Evolutionary conservation across 2,888 invertebrate species (phyloP), one percentile per base, ranked within the genome.

Genomic region (Thelaira solivaga): DNA sequence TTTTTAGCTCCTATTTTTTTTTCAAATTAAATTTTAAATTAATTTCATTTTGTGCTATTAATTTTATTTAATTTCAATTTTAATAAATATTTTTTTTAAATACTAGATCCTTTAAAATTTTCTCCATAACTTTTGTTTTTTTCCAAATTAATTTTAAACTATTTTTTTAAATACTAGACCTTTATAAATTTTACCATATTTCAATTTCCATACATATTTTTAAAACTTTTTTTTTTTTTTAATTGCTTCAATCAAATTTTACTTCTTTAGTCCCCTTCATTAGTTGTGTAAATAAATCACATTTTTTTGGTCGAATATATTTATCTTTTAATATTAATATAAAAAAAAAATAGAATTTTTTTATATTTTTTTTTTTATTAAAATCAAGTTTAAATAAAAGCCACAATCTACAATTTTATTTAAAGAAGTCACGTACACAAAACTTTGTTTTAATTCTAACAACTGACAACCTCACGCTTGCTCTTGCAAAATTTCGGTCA

Each of bases 381-480:
- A 57, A 57, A 51, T 24, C 24, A 39, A 22, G 31, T 18, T 13
- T 16, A 41, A 41, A 18, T 26, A 55, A 62, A 47, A 72, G 55
- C 22, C n/a, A 34, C 20, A 31, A 18, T 29, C 4, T 20, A 18
- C 59, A 61, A 34, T 31, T 43, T 51, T 34, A 43, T 51, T 59
- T 49, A 61, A 61, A 51, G 31, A 16, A 71, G 69, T 73, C 64
- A 73, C 72, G 72, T 73, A 22, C 26, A n/a, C n/a, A 18, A 22
- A 20, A 62, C 55, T 73, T 73, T 73, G 72, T 55, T 65, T 73
- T 49, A 64, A 39, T 57, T 73, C 55, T 45, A 64, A 13, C 31
- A 55, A 22, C 31, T 39, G 29, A 47, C 55, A 45, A 6, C 11
- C 36, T 18, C n/a, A 16, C n/a, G 4, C 29, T 57, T n/a, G 24